A percentile compares a stretch with the other conserved stretches of the same genome.
Conservation (phyloP, 2,888 invertebrate species). For the Polymixis flavicincta region DNA sequence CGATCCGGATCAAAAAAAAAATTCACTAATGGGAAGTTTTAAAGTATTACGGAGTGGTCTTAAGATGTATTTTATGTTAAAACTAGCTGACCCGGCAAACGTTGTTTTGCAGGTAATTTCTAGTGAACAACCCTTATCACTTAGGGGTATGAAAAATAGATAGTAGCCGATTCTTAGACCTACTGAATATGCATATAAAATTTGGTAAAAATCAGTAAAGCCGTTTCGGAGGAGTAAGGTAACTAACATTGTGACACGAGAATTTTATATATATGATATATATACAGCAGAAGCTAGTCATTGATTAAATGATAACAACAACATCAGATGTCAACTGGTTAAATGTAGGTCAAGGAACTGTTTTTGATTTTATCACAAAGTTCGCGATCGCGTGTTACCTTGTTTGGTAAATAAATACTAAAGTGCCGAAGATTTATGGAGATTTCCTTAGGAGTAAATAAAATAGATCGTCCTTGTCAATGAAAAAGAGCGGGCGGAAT, state of each 20-base stretch:
- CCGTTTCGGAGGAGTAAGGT: too few species aligned
- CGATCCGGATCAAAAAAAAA: neutral
- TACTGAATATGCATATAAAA: too few species aligned
- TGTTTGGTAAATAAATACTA: conserved; percentile 55
- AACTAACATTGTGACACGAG: too few species aligned
- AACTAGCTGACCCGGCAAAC: too few species aligned
- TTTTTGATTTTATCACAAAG: conserved; percentile 41
- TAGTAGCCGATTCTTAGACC: too few species aligned
- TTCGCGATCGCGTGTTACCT: conserved; percentile 61
- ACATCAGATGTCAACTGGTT: conserved; percentile 27
- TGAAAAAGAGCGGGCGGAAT: neutral
- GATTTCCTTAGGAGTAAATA: conserved; percentile 14
- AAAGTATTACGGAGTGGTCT: neutral
- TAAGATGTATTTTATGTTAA: neutral
- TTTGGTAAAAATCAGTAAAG: too few species aligned
- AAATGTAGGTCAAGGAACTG: conserved; percentile 52
- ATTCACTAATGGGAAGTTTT: neutral
- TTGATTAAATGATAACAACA: neutral
- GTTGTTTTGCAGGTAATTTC: too few species aligned
- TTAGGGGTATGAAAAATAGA: too few species aligned
- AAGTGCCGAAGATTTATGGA: conserved; percentile 21
- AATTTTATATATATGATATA: too few species aligned
- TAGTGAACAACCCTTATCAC: too few species aligned
- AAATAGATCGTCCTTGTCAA: neutral
- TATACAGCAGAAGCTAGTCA: neutral